These are phyloP conservation scores for Pedetes capensis DNA, from an alignment of 2,113 vertebrate genomes.

Conservation along the genomic window DNA sequence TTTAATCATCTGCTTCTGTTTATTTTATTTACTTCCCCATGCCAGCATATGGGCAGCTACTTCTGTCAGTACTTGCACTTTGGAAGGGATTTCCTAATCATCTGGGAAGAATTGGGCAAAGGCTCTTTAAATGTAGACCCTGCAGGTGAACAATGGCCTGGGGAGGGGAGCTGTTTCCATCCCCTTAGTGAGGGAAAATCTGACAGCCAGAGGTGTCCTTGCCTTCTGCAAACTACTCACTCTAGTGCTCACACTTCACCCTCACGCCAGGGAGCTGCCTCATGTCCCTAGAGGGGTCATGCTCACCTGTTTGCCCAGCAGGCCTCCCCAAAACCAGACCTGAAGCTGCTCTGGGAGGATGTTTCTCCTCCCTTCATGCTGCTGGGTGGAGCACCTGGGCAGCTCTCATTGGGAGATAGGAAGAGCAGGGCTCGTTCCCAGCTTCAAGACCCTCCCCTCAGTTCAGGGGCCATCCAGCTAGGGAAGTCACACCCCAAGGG, in stretches of 20 bases:
- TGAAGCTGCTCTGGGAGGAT: rapidly evolving
- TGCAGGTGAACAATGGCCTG: background rate
- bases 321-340: background rate
- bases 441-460: rapidly evolving
- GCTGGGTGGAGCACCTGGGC: rapidly evolving
- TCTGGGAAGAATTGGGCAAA: background rate
- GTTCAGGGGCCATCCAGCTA: rapidly evolving
- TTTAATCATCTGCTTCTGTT: background rate
- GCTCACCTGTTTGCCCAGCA: background rate
- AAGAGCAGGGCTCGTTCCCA: background rate
- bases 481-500: background rate
- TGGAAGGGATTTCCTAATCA: background rate
- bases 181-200: background rate
- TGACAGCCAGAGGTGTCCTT: background rate
- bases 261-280: background rate
- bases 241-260: background rate
- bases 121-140: background rate
- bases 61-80: background rate
- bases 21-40: background rate
- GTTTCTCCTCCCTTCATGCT: background rate
- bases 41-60: background rate
- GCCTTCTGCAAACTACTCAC: rapidly evolving
- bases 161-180: rapidly evolving
- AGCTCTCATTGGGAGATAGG: background rate
- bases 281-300: rapidly evolving